Percentiles rank a stretch among this genome's conserved stretches.
Evolutionary conservation across 37 sponge, comb jelly and placozoan genomes (phyloP).

Genomic region (Ianthella basta): DNA sequence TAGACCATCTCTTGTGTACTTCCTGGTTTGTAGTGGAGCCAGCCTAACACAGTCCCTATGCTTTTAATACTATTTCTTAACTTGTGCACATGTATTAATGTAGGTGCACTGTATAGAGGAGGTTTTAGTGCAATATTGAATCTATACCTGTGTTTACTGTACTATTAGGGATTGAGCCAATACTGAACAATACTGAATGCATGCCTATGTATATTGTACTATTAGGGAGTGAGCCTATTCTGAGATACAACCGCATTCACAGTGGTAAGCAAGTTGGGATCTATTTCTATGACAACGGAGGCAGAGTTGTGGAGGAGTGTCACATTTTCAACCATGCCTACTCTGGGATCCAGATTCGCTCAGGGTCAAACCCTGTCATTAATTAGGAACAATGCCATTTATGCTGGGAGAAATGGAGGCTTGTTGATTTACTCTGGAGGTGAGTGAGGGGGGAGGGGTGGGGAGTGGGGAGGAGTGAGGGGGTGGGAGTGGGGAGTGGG

Average conservation of each 20-base stretch:
- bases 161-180: too few species aligned
- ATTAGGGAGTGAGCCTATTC: conserved; percentile 54
- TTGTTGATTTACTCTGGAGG: conserved; percentile 80
- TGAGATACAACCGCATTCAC: conserved; percentile 80
- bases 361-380: conserved; percentile 74
- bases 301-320: conserved; percentile 82
- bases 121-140: too few species aligned
- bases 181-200: neutral
- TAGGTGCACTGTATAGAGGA: too few species aligned
- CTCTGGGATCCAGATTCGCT: conserved; percentile 88
- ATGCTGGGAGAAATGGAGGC: conserved; percentile 85
- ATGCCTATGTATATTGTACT: neutral
- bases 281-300: conserved; percentile 92
- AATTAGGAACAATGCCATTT: conserved; percentile 75
- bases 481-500: too few species aligned
- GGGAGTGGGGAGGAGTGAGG: too few species aligned
- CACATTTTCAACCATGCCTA: conserved; percentile 88
- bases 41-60: too few species aligned
- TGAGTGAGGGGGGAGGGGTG: neutral
- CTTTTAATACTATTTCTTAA: too few species aligned
- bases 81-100: too few species aligned
- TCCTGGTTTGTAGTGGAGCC: too few species aligned
- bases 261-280: conserved; percentile 89
- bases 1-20: too few species aligned
- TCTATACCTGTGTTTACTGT: too few species aligned